A percentile compares a stretch with the other conserved stretches of the same genome.
Conservation (phyloP, 1,140 invertebrate species). For the Procambarus virginalis region DNA sequence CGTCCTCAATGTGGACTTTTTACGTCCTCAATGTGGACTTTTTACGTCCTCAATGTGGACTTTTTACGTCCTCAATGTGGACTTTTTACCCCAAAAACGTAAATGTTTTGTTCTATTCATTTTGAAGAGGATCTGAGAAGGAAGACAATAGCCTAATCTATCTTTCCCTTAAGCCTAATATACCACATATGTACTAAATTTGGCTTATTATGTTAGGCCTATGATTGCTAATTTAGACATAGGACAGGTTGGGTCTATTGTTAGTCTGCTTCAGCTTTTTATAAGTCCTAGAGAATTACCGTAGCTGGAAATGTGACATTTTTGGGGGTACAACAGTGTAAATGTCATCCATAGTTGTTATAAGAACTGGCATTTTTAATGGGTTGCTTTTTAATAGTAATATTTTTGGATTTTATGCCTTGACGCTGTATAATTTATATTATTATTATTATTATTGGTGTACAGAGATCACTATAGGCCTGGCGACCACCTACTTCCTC, state of each 20-base stretch:
- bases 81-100: too few species aligned
- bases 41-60: neutral
- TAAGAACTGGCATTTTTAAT: neutral
- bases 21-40: neutral
- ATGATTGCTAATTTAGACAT: too few species aligned
- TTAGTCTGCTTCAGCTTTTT: neutral
- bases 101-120: too few species aligned
- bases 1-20: neutral
- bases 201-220: too few species aligned
- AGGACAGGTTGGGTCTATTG: too few species aligned
- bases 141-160: too few species aligned
- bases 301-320: neutral
- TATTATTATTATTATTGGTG: constrained; percentile 3
- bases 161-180: too few species aligned
- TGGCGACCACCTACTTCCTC: constrained; percentile 15
- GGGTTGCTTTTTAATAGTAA: neutral
- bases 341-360: neutral
- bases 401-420: too few species aligned
- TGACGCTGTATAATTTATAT: neutral
- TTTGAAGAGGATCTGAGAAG: too few species aligned
- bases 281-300: too few species aligned
- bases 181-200: too few species aligned
- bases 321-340: neutral
- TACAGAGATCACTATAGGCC: constrained; percentile 29
- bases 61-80: neutral